Base-by-base conservation (phyloP, 1,140 invertebrate species). In the Lasioglossum albipes region DNA sequence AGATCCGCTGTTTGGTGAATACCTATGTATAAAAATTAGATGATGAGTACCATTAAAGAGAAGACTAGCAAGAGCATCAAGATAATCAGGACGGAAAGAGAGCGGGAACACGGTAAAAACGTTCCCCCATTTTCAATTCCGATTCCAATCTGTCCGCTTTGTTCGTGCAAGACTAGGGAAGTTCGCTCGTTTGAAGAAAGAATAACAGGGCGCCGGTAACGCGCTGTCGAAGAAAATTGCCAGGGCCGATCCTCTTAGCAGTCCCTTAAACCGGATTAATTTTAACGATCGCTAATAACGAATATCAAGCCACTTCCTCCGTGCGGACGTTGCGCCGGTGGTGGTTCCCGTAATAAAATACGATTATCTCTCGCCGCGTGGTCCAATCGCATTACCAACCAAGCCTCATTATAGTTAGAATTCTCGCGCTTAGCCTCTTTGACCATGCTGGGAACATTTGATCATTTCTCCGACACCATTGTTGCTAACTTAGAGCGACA, bases 341-440 rank as follows among this genome's bases (percentile, higher is more conserved):
- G 22, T 52, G 22, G 45, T 64, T 74, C 70, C 36, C 49, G 64
- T 45, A 69, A 80, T 67, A 62, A 80, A 80, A 67, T 61, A 42
- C 71, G 64, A 80, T 80, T 75, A 80, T 80, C 79, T 80, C 79
- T 69, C 54, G 22, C 65, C 41, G 41, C 54, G 52, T 49, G 22
- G 65, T 52, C 72, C 72, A 75, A 80, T 80, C 78, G 78, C 54
- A 52, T 80, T 80, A 79, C 61, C 31, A 16, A 42, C 66, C 66
- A 22, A 16, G 12, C 12, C 49, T 67, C 41, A 49, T 75, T 80
- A 75, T 67, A 67, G 52, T 75, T 80, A 52, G 72, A 79, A 79
- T 72, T 79, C 57, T 42, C 67, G 45, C 27, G 68, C 42, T 16
- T 16, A 7, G 18, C 18, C 52, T 54, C 13, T 54, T 54, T 16